Conservation (phyloP, 2,888 invertebrate species). For the Melipona beecheii region DNA sequence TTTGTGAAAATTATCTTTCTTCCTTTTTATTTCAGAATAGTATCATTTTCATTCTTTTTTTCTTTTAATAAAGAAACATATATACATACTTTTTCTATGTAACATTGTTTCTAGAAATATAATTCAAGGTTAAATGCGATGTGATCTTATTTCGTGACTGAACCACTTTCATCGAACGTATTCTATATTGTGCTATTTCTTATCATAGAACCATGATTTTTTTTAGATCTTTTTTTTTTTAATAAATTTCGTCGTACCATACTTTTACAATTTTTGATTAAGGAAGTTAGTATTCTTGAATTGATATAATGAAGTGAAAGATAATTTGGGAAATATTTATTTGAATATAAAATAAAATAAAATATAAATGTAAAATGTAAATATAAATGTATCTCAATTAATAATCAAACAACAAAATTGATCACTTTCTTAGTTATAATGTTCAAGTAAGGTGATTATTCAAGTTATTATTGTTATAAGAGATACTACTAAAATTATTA, state of each 20-base stretch:
- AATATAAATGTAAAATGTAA: no score
- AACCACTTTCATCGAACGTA: constrained; percentile 1
- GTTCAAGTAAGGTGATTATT: not conserved
- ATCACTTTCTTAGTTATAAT: no score
- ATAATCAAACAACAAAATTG: no score
- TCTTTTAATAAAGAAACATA: not conserved
- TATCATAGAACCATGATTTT: not conserved
- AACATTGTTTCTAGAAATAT: constrained; percentile 22
- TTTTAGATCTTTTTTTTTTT: no score
- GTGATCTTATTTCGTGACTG: constrained; percentile 40
- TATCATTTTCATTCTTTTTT: not conserved
- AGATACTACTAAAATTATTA: not conserved
- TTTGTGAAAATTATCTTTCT: no score
- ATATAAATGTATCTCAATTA: no score
- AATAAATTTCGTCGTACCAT: no score
- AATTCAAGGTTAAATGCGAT: constrained; percentile 34
- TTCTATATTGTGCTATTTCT: not conserved
- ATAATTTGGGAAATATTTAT: not conserved
- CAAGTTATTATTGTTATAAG: no score
- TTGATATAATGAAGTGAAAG: not conserved
- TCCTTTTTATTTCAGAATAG: not conserved
- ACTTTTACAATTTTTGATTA: no score
- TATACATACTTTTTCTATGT: not conserved
- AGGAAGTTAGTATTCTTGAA: not conserved
- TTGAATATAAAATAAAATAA: not conserved